Evolutionary conservation across 1,140 invertebrate species (phyloP), one percentile per base, ranked within the genome.

Genomic region (Panagrolaimus sp.): DNA sequence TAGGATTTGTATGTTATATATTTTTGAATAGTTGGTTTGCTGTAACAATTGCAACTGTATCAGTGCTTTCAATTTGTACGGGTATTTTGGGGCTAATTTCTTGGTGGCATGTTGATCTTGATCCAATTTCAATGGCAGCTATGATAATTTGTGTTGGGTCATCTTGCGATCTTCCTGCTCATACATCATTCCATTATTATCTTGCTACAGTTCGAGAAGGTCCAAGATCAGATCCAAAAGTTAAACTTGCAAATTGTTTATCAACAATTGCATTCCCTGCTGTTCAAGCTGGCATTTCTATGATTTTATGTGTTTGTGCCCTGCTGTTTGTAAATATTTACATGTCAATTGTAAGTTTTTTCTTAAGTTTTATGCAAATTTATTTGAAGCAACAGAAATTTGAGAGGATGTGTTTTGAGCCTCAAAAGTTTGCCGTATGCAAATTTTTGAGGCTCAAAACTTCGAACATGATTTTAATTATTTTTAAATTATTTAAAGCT

Each of bases 131-230:
- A 47, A 86, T 85, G 83, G 84, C 84, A 32, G 83, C 85, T 47
- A 77, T 86, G 63, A 83, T 86, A 38, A 85, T 86, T 73, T 83
- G 83, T 26, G 82, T 86, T 15, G 85, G 85, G 9, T 85, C 78
- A 63, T 71, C 67, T 24, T 68, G 81, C 2, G 77, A 78, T 47
- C 78, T 78, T 64, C 77, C 77, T 10, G 73, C 77, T 28, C 77
- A 78, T 66, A 66, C 81, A 32, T 58, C 70, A 10, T 78, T 79
- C 55, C 77, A 78, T 48, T 77, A 58, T 62, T 70, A 78, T 64
- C 63, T 67, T 71, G 55, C 76, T 28, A 65, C 73, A 71, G 38
- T 68, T 69, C 58, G 26, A n/a, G 21, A 26, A 43, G 43, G 28
- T 21, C 14, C 14, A 15, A 21, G 46, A 47, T 47, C 46, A 21